phyloP scores from a whole-genome alignment of 2,797 vertebrate species.

The Enteromius radiatus region DNA sequence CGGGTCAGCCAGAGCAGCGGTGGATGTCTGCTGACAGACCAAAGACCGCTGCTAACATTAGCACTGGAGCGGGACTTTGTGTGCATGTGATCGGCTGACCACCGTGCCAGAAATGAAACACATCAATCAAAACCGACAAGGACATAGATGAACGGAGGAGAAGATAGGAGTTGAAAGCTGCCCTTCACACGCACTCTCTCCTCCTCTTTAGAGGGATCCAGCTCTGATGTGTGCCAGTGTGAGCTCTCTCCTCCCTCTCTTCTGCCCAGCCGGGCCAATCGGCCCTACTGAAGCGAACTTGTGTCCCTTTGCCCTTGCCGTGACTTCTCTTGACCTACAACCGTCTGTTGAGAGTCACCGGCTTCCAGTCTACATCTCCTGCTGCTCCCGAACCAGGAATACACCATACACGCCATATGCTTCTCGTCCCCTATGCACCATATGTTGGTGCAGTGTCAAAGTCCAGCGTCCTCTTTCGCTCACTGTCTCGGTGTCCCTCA shows the following conservation, averaged over 20 bases:
- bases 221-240: constrained; percentile 31
- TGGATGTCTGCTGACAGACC: constrained; percentile 24
- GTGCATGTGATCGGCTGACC: constrained; percentile 37
- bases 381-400: constrained; percentile 52
- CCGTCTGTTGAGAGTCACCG: constrained; percentile 51
- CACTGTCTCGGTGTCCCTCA: constrained; percentile 35
- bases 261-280: not conserved
- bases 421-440: constrained; percentile 53
- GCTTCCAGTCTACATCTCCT: constrained; percentile 42
- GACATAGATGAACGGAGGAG: constrained; percentile 9
- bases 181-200: constrained; percentile 8
- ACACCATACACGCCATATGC: constrained; percentile 57
- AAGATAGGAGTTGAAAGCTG: constrained; percentile 33
- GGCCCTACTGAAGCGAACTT: constrained; percentile 32
- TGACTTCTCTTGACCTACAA: constrained; percentile 56
- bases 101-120: constrained; percentile 30
- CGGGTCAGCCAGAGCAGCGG: constrained; percentile 31
- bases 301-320: constrained; percentile 55
- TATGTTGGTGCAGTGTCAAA: constrained; percentile 48
- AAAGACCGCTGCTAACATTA: constrained; percentile 33
- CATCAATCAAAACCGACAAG: constrained; percentile 41
- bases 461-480: constrained; percentile 32
- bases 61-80: not conserved
- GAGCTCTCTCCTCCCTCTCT: constrained; percentile 6
- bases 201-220: constrained; percentile 44